phyloP scores from a whole-genome alignment of 2,797 vertebrate species.

The Helostoma temminkii region DNA sequence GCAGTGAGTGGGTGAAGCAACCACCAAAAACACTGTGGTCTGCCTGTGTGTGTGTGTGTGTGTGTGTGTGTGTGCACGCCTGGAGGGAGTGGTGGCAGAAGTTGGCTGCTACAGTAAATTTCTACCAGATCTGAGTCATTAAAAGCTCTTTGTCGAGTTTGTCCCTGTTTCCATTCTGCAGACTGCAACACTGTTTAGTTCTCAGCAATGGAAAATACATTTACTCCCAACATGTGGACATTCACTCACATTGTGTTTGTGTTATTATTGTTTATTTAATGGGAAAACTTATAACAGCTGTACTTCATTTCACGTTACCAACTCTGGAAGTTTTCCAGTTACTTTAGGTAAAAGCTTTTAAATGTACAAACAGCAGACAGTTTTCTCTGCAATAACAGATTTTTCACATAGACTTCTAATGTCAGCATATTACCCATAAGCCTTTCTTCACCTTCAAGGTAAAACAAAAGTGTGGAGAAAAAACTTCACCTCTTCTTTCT shows the following conservation, averaged over 20 bases:
- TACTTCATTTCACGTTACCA: neutral
- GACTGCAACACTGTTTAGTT: constrained; percentile 18
- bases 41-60: constrained; percentile 23
- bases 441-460: neutral
- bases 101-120: constrained; percentile 26
- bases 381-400: too few relatives aligned
- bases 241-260: constrained; percentile 10
- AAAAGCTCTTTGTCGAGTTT: constrained; percentile 48
- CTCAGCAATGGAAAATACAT: constrained; percentile 20
- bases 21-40: constrained; percentile 21
- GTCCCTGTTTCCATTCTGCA: constrained; percentile 25
- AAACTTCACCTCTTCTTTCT: constrained; percentile 3
- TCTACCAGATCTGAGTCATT: constrained; percentile 26
- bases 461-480: neutral
- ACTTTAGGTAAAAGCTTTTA: neutral
- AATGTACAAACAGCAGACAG: neutral
- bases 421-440: too few relatives aligned
- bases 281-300: neutral
- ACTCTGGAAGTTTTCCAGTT: neutral
- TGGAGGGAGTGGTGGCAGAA: constrained; percentile 24
- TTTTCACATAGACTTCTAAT: too few relatives aligned
- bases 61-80: constrained; percentile 16
- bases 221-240: neutral
- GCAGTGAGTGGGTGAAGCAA: constrained; percentile 22
- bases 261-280: constrained; percentile 17